A percentile compares a stretch with the other conserved stretches of the same genome.
phyloP scores from a whole-genome alignment of 2,888 invertebrate species.

The Lepeophtheirus nordmannii region DNA sequence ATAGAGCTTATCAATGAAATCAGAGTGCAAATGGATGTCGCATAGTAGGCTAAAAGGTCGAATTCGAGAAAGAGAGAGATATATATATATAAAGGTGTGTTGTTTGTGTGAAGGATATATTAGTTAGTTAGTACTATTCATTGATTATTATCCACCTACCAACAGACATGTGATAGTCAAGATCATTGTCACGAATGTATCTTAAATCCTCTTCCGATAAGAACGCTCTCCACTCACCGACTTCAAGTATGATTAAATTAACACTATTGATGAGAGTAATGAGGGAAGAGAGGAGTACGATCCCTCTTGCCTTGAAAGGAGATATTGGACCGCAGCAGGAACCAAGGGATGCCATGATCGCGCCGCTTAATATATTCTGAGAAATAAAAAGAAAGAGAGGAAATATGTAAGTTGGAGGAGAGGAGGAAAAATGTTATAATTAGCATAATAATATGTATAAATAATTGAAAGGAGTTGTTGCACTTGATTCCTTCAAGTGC shows the following conservation, averaged over 20 bases:
- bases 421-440: too few species aligned
- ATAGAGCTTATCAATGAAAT: slow-evolving; percentile 37
- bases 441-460: too few species aligned
- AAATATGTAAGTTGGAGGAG: too few species aligned
- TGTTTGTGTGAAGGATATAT: slow-evolving; percentile 7
- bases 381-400: slow-evolving; percentile 29
- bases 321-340: slow-evolving; percentile 37
- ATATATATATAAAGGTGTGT: too few species aligned
- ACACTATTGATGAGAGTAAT: slow-evolving; percentile 31
- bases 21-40: slow-evolving; percentile 38
- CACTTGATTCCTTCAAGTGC: too few species aligned
- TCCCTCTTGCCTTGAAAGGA: slow-evolving; percentile 35
- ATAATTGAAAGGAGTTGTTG: too few species aligned
- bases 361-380: slow-evolving; percentile 40
- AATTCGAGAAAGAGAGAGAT: too few species aligned
- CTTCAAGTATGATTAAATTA: slow-evolving; percentile 34
- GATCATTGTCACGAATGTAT: slow-evolving; percentile 1
- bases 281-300: slow-evolving; percentile 36
- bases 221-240: slow-evolving; percentile 29
- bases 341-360: slow-evolving; percentile 38
- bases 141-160: background rate
- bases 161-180: slow-evolving; percentile 7
- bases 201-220: slow-evolving; percentile 15
- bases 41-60: slow-evolving; percentile 38
- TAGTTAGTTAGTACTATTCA: too few species aligned